Percentiles rank a stretch among this genome's conserved stretches.
phyloP scores from a whole-genome alignment of 2,113 vertebrate genomes.

The Platichthys flesus region DNA sequence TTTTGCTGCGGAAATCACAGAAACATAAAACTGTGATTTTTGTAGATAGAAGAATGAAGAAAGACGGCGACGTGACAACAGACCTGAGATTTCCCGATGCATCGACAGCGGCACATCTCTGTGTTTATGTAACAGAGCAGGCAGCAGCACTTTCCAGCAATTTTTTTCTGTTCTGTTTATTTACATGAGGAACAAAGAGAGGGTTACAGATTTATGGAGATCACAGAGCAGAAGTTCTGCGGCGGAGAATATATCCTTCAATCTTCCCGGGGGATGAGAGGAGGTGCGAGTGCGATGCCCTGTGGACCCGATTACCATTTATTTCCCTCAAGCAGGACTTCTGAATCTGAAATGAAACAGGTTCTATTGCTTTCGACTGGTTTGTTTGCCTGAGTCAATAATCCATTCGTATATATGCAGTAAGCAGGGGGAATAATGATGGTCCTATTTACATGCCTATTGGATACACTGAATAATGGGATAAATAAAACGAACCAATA shows the following conservation, averaged over 20 bases:
- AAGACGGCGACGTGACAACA: constrained; percentile 31
- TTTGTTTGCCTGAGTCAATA: constrained; percentile 23
- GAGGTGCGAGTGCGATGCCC: constrained; percentile 24
- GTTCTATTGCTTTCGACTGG: constrained; percentile 17
- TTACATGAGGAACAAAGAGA: constrained; percentile 56
- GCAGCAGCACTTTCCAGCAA: neutral
- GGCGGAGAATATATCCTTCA: constrained; percentile 49
- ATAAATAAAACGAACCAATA: constrained; percentile 61
- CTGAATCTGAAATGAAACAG: constrained; percentile 36
- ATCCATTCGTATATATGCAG: constrained; percentile 30
- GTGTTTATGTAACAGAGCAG: constrained; percentile 21
- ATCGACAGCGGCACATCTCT: constrained; percentile 19
- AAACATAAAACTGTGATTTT: neutral
- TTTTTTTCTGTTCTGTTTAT: constrained; percentile 29
- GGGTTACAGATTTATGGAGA: constrained; percentile 52
- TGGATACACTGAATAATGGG: constrained; percentile 54
- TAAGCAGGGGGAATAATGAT: constrained; percentile 38
- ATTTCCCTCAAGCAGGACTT: constrained; percentile 32
- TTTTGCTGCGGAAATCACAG: constrained; percentile 11
- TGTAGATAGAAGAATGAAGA: constrained; percentile 23
- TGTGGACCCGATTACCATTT: constrained; percentile 41
- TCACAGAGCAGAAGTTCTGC: constrained; percentile 45
- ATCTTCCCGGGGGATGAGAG: constrained; percentile 42
- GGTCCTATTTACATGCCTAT: constrained; percentile 48
- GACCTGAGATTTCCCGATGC: constrained; percentile 32